Evolutionary conservation across 2,113 vertebrate species (phyloP).

Genomic region (Oxygymnocypris stewartii): DNA sequence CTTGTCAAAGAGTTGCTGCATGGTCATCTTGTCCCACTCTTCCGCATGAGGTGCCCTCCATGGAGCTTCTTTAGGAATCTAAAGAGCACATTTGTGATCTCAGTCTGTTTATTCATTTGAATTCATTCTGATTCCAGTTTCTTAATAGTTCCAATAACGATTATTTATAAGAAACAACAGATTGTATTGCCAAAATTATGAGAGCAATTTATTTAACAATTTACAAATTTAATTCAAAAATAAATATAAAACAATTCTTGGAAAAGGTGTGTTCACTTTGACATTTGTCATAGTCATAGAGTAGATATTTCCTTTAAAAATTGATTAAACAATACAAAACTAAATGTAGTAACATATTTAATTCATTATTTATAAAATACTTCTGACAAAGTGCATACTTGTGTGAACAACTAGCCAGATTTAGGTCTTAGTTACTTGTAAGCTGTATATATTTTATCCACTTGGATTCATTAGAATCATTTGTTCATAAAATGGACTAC

Average conservation of each 20-base stretch:
- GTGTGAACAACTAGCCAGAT: neutral
- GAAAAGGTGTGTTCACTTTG: neutral
- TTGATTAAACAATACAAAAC: neutral
- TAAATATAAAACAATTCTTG: neutral
- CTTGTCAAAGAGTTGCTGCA: conserved; percentile 88
- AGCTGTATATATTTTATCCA: neutral
- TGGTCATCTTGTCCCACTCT: conserved; percentile 95
- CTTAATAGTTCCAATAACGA: neutral
- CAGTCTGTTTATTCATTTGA: neutral
- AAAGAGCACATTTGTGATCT: conserved; percentile 9
- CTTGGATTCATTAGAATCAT: neutral
- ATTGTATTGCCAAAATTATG: neutral
- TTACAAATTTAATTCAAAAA: neutral
- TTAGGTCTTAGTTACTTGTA: neutral
- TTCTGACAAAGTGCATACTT: neutral
- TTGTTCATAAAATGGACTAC: too few relatives aligned
- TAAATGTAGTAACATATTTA: neutral
- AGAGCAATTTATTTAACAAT: neutral
- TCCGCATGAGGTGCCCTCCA: conserved; percentile 93
- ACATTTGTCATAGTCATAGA: neutral
- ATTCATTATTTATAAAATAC: neutral
- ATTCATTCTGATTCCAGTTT: neutral
- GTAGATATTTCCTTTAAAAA: neutral
- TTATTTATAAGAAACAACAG: neutral
- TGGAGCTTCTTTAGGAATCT: conserved; percentile 94